Evolutionary conservation across 2,888 invertebrate genomes (phyloP).

Genomic region (Strigamia crassipes): DNA sequence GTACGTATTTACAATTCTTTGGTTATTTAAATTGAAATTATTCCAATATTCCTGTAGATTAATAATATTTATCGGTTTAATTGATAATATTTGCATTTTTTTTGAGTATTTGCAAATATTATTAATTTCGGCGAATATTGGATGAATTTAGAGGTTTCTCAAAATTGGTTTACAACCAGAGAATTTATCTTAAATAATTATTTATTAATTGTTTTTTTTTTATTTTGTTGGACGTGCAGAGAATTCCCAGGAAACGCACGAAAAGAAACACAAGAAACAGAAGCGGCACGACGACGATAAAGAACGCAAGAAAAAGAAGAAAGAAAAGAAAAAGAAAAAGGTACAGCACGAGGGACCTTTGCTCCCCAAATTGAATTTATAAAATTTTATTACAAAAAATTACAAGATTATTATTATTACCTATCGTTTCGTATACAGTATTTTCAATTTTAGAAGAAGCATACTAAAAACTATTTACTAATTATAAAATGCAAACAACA

Average conservation of each 20-base stretch:
- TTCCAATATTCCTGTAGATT: too few species aligned
- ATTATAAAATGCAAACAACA: neutral
- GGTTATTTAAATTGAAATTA: too few species aligned
- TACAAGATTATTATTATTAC: neutral
- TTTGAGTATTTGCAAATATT: too few species aligned
- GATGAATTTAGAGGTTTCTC: too few species aligned
- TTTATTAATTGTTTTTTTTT: too few species aligned
- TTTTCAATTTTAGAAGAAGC: conserved; percentile 19
- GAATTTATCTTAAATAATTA: too few species aligned
- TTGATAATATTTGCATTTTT: too few species aligned
- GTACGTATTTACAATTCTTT: too few species aligned
- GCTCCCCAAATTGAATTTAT: conserved; percentile 44
- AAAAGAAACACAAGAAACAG: conserved; percentile 94
- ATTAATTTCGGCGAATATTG: too few species aligned
- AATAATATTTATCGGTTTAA: too few species aligned
- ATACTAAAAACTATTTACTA: conserved; percentile 25
- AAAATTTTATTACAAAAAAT: neutral
- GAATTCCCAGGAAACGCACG: conserved; percentile 74
- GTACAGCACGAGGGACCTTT: conserved; percentile 48
- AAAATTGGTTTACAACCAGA: too few species aligned
- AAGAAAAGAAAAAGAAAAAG: conserved; percentile 93
- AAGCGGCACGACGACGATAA: conserved; percentile 92
- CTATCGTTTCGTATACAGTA: neutral
- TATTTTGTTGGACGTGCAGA: conserved; percentile 33
- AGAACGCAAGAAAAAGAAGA: conserved; percentile 89